Evolutionary conservation across 2,113 vertebrate species (phyloP).

Genomic region (Paracanthobrama guichenoti): DNA sequence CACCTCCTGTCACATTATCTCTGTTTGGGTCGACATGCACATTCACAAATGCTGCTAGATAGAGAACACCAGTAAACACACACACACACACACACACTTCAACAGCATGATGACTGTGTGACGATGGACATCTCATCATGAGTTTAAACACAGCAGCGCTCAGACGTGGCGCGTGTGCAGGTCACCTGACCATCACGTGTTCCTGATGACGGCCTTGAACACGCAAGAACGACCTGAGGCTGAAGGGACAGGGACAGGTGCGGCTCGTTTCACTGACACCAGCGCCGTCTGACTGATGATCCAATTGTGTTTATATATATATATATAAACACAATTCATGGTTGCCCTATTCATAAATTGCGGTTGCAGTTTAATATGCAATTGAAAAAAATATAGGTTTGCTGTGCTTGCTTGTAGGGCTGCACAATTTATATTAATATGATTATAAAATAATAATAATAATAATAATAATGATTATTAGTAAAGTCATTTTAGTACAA

Average conservation of each 20-base stretch:
- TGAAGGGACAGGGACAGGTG: neutral
- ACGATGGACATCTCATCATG: neutral
- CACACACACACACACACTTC: no score
- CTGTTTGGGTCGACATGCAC: neutral
- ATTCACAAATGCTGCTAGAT: neutral
- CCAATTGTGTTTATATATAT: no score
- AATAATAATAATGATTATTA: no score
- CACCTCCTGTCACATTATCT: conserved; percentile 7
- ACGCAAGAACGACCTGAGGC: neutral
- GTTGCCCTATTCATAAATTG: no score
- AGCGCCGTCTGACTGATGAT: no score
- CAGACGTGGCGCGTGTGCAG: neutral
- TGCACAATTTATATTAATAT: no score
- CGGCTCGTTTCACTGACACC: neutral
- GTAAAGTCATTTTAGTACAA: no score
- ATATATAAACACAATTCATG: no score
- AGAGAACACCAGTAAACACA: neutral
- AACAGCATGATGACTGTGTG: neutral
- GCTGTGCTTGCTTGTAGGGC: no score
- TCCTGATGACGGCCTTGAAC: conserved; percentile 1
- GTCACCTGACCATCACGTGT: neutral
- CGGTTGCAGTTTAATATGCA: no score
- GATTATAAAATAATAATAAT: no score
- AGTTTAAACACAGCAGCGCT: neutral
- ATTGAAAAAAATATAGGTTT: no score